Base-by-base conservation (phyloP, 2,888 invertebrate genomes). In the Apotomis capreana region DNA sequence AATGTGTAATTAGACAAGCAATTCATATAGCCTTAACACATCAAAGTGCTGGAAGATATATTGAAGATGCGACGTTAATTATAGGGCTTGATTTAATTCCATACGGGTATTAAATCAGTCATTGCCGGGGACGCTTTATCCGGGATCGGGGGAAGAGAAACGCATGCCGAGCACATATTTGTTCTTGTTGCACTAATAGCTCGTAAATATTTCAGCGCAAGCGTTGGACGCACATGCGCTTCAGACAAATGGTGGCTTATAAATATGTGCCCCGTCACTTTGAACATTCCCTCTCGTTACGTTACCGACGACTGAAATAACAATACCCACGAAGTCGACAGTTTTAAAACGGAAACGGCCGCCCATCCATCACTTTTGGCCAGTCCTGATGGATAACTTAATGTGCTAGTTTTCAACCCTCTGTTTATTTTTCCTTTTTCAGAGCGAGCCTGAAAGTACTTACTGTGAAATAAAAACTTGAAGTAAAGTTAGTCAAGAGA, bases 201-300 rank as follows among this genome's bases (percentile, higher is more conserved):
- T 90, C 91, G 90, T 93, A 92, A 92, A 92, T 92, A 92, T 89
- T 89, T 93, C 92, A 91, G 84, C 90, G 84, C 78, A 76, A 78
- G 80, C 81, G 78, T 78, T 82, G 83, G 84, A 85, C 87, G 85
- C 87, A 88, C 87, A 90, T 90, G 89, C 83, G 87, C 82, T 84
- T 83, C 76, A 84, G 87, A 92, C 91, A 92, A 91, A 92, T 91
- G 88, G 87, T 83, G 81, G 85, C 83, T 82, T 89, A 90, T 89
- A 91, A 90, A 88, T 88, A 87, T 84, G 87, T 84, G 84, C 81
- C 84, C 85, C 83, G 86, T 89, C 91, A 88, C 88, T 89, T 87
- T 84, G 86, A 88, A 87, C 87, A 85, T 87, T 85, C 86, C 87
- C 88, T 88, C 89, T 88, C 84, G 86, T 89, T 87, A 86, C 86